phyloP scores from a whole-genome alignment of 2,113 vertebrate species.

The Telmatochromis sp. region DNA sequence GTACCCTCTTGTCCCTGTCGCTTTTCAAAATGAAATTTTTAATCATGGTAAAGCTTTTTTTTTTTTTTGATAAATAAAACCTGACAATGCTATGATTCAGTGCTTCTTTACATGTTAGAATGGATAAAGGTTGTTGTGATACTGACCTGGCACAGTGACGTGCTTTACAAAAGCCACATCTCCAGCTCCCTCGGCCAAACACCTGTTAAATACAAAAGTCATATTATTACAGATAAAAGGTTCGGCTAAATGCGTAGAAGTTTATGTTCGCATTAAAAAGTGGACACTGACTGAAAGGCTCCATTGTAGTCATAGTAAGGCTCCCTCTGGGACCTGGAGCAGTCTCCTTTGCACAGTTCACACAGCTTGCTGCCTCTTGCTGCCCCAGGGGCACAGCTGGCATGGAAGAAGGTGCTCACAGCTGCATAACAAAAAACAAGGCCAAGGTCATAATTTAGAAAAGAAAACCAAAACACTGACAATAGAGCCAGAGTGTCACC shows the following conservation, averaged over 20 bases:
- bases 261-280: neutral
- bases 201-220: slow-evolving; percentile 62
- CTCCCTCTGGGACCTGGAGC: slow-evolving; percentile 54
- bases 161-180: slow-evolving; percentile 87
- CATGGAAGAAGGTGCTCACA: slow-evolving; percentile 67
- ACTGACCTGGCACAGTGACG: slow-evolving; percentile 76
- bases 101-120: neutral
- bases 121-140: neutral
- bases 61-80: neutral
- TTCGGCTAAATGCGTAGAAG: neutral
- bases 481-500: neutral
- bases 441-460: neutral
- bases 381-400: slow-evolving; percentile 77
- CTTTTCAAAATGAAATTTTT: neutral
- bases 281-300: slow-evolving; percentile 76
- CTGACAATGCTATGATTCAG: neutral
- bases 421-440: slow-evolving; percentile 47
- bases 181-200: slow-evolving; percentile 74
- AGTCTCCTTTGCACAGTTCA: slow-evolving; percentile 69
- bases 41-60: neutral
- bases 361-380: slow-evolving; percentile 53
- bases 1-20: neutral
- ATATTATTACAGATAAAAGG: neutral
- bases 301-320: slow-evolving; percentile 75
- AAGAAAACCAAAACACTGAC: neutral